Evolutionary conservation across 2,797 vertebrate genomes (phyloP).

Genomic region (Typhlichthys subterraneus): DNA sequence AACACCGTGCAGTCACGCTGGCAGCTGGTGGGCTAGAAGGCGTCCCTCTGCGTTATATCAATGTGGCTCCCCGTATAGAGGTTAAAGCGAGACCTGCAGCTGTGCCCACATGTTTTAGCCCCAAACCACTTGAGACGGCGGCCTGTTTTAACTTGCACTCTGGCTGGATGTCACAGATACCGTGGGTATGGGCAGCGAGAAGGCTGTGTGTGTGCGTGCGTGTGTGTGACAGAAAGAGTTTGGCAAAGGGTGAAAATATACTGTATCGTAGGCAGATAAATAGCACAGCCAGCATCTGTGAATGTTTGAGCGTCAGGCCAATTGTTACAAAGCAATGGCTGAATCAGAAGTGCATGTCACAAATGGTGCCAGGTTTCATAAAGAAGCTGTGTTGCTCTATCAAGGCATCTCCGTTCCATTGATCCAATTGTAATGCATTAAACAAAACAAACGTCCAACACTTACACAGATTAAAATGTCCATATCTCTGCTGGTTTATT

Average conservation of each 20-base stretch:
- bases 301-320: conserved; percentile 30
- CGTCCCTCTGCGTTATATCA: conserved; percentile 33
- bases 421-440: conserved; percentile 39
- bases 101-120: conserved; percentile 24
- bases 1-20: conserved; percentile 31
- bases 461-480: conserved; percentile 58
- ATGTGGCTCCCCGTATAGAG: conserved; percentile 25
- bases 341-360: conserved; percentile 41
- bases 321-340: conserved; percentile 29
- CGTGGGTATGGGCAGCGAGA: conserved; percentile 33
- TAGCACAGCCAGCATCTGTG: conserved; percentile 44
- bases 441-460: conserved; percentile 50
- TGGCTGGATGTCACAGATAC: conserved; percentile 22
- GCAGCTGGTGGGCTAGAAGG: conserved; percentile 25
- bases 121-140: conserved; percentile 8
- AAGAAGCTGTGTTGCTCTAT: conserved; percentile 55
- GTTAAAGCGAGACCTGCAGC: conserved; percentile 32
- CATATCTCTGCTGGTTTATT: conserved; percentile 30
- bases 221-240: conserved; percentile 2
- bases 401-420: conserved; percentile 65
- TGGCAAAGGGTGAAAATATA: conserved; percentile 44
- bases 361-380: conserved; percentile 51
- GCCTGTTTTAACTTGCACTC: conserved; percentile 19
- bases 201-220: conserved; percentile 9
- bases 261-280: conserved; percentile 39